Evolutionary conservation across 2,888 invertebrate species (phyloP), one percentile per base, ranked within the genome.

Genomic region (Epiblema foenella): DNA sequence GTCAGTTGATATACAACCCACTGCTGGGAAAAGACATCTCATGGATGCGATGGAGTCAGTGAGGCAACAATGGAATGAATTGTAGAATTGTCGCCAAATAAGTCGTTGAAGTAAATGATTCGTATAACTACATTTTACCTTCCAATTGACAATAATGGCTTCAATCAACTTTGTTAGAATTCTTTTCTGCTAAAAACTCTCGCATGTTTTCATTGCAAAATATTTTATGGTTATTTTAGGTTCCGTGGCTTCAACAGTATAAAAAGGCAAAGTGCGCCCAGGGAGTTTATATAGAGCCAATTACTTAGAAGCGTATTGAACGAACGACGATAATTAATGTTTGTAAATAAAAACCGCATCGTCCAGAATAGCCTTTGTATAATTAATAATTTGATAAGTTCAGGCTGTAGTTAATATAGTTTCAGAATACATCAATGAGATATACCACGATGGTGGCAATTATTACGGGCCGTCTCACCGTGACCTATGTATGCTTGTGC

Each of bases 261-360:
- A 46, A 46, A 17, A 9, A 56, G 7, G 9, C 9, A 37, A 46
- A 66, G 20, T 15, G 10, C 56, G 33, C 33, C 56, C 17, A 33
- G 49, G 66, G 20, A 56, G 49, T 58, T 67, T 58, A 58, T 58
- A 49, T 58, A 17, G 49, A 49, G 46, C 66, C 49, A 58, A 58
- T 58, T 67, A 67, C 33, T 37, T 37, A 20, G 12, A 46, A 51
- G 20, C 66, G 33, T 33, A 33, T 66, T 56, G 46, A 66, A 46
- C 56, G 54, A 51, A 20, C 54, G 17, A 17, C 52, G 49, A 33
- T 67, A 58, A 58, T 58, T 67, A 67, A 67, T 58, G 49, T 67
- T 66, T 67, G 66, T 49, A 58, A 58, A 66, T 66, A 66, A 49
- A 66, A 58, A 58, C 66, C 58, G 37, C 58, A 58, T 49, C 46